These are phyloP conservation scores for Leptoclinus maculatus DNA, from an alignment of 2,797 vertebrate species.

Conservation along the genomic window DNA sequence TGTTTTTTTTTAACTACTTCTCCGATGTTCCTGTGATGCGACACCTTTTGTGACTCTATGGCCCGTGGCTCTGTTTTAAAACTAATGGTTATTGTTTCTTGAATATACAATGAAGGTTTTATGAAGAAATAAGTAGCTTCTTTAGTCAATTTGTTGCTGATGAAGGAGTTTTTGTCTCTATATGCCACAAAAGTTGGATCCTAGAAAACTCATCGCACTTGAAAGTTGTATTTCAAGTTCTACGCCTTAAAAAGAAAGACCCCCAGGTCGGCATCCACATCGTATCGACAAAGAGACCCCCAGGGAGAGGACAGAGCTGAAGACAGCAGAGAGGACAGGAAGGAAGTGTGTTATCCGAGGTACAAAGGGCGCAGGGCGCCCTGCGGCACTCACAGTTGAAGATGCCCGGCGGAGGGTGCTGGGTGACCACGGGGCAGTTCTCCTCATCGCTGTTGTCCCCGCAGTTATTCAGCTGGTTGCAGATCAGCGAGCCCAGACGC, in stretches of 20 bases:
- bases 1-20: background rate
- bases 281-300: background rate
- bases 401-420: constrained; percentile 94
- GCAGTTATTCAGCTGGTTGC: constrained; percentile 97
- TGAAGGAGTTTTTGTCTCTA: background rate
- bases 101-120: background rate
- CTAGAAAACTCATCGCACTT: background rate
- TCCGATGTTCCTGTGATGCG: background rate
- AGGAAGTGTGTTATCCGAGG: background rate
- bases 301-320: background rate
- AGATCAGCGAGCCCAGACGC: constrained; percentile 94
- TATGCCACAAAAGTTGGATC: background rate
- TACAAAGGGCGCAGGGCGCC: constrained; percentile 5
- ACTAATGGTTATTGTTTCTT: background rate
- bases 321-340: constrained; percentile 3
- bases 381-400: constrained; percentile 92
- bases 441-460: constrained; percentile 98
- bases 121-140: background rate
- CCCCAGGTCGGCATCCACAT: background rate
- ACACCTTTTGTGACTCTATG: background rate
- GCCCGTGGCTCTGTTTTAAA: background rate
- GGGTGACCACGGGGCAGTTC: constrained; percentile 95
- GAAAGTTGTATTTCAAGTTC: constrained; percentile 1
- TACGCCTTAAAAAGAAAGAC: background rate
- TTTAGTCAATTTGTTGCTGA: background rate